Percentiles rank a stretch among this genome's conserved stretches.
These are phyloP conservation scores for Panagrolaimus sp. DNA, from an alignment of 1,140 invertebrate genomes.

Conservation along the genomic window DNA sequence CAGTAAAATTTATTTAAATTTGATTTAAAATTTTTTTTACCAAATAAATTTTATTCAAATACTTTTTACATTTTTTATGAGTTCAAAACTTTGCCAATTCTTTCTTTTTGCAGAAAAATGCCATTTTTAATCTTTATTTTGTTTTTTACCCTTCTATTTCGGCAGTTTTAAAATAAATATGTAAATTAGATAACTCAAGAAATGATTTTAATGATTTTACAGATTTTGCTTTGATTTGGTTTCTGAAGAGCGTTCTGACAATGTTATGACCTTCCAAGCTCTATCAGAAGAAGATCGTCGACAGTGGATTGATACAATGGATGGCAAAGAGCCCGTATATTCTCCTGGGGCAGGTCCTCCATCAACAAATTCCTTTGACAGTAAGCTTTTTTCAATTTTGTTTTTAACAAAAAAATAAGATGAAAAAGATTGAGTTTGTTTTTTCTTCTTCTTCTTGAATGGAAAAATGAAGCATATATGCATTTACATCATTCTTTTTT, in stretches of 20 bases:
- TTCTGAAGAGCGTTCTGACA: conserved; percentile 70
- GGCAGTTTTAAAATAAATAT: no score
- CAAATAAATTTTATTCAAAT: no score
- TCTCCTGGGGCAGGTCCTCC: conserved; percentile 60
- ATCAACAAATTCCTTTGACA: conserved; percentile 60
- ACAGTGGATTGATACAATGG: conserved; percentile 87
- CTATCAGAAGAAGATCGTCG: conserved; percentile 80
- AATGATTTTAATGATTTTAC: conserved; percentile 13
- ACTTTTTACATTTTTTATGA: no score
- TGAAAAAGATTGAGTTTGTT: neutral
- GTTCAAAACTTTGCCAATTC: no score
- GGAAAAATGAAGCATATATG: neutral
- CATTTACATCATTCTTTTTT: no score
- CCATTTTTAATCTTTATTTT: no score
- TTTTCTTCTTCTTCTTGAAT: conserved; percentile 3
- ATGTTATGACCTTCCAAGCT: conserved; percentile 78
- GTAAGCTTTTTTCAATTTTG: conserved; percentile 64
- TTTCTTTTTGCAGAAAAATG: no score
- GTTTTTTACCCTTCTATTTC: no score
- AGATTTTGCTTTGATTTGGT: conserved; percentile 85
- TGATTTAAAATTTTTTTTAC: no score
- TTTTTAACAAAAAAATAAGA: no score
- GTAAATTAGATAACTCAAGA: no score
- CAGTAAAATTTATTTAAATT: no score
- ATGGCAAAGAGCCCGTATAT: conserved; percentile 79